Conservation (phyloP, 2,113 vertebrate species). For the Psittacula cyanocephala region DNA sequence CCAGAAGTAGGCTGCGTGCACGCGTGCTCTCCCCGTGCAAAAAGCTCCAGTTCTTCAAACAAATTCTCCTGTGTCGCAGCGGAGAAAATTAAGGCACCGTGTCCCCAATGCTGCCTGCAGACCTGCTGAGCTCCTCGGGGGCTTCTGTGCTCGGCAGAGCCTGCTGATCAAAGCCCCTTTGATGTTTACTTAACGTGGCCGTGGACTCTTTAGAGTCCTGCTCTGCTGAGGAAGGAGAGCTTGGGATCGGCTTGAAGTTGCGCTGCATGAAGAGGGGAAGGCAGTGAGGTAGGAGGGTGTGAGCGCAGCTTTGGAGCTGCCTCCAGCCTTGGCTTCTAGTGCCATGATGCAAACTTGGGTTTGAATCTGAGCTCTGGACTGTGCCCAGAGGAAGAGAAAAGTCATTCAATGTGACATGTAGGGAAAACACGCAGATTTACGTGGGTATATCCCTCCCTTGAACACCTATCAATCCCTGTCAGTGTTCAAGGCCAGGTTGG, state of each 20-base stretch:
- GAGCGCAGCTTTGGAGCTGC: neutral
- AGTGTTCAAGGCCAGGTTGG: too few species aligned
- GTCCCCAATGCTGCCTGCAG: conserved; percentile 29
- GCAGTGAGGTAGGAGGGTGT: neutral
- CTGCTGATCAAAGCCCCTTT: conserved; percentile 76
- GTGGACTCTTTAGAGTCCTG: conserved; percentile 36
- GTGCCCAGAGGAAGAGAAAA: neutral
- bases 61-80: conserved; percentile 38
- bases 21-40: neutral
- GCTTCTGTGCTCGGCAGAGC: conserved; percentile 46
- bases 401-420: rapidly evolving
- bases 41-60: conserved; percentile 67
- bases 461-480: too few species aligned
- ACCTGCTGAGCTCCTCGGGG: conserved; percentile 61
- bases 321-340: neutral
- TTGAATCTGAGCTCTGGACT: rapidly evolving
- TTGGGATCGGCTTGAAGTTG: neutral
- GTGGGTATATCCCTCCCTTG: neutral
- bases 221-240: neutral
- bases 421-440: neutral
- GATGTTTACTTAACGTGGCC: conserved; percentile 74
- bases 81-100: conserved; percentile 69
- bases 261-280: neutral
- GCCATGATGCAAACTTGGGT: neutral
- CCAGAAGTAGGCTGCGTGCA: conserved; percentile 29